phyloP scores from a whole-genome alignment of 2,797 vertebrate species.

The Eulemur coronatus region DNA sequence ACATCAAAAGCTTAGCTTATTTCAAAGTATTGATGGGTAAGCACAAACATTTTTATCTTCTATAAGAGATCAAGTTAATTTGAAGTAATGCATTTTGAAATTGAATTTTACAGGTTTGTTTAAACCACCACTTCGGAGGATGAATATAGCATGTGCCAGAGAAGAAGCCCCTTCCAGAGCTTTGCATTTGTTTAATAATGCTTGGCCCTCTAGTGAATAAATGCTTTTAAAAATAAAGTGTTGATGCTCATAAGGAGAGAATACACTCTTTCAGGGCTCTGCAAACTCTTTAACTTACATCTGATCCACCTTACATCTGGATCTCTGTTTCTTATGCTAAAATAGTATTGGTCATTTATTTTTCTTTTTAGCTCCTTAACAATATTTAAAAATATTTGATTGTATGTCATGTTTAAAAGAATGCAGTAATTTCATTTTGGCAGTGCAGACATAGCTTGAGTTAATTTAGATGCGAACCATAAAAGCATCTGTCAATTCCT shows the following conservation, averaged over 20 bases:
- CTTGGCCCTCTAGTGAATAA: not conserved
- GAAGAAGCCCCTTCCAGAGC: not conserved
- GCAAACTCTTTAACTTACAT: not conserved
- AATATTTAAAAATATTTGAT: conserved; percentile 7
- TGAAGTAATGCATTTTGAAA: not conserved
- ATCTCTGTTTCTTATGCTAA: not conserved
- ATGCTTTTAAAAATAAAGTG: not conserved
- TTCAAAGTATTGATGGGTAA: not conserved
- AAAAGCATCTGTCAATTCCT: not conserved
- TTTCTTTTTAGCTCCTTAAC: conserved; percentile 13
- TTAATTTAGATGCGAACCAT: not conserved
- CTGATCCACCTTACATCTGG: not conserved
- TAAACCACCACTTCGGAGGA: not conserved
- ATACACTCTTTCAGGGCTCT: not conserved
- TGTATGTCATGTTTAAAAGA: not conserved
- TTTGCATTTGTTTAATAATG: not conserved
- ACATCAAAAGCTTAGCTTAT: not conserved
- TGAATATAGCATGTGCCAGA: too few species aligned
- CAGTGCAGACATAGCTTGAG: not conserved
- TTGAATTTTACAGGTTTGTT: not conserved
- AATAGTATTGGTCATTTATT: not conserved
- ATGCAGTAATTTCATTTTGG: not conserved
- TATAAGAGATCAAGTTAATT: not conserved
- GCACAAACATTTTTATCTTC: not conserved
- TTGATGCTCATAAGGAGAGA: not conserved